phyloP scores from a whole-genome alignment of 2,797 vertebrate species.

The Cichlasoma orientale region DNA sequence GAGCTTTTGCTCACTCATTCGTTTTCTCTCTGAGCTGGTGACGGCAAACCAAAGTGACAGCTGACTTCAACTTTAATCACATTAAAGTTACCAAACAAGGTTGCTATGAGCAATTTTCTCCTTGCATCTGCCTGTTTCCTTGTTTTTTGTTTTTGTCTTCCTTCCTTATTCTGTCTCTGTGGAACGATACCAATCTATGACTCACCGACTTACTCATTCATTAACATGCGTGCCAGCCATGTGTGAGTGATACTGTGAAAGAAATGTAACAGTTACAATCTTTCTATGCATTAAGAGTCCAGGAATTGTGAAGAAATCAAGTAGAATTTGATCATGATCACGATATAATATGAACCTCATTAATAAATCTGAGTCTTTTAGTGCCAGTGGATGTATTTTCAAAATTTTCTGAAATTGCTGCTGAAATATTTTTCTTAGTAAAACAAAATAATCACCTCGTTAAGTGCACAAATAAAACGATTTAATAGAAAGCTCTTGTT shows the following conservation, averaged over 20 bases:
- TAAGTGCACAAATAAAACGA: neutral
- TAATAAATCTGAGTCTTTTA: neutral
- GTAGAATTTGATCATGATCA: neutral
- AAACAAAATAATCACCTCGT: neutral
- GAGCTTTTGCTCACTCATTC: conserved; percentile 36
- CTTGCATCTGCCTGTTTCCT: conserved; percentile 43
- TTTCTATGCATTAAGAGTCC: neutral
- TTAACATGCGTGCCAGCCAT: conserved; percentile 40
- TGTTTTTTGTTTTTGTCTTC: conserved; percentile 24
- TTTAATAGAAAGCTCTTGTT: neutral
- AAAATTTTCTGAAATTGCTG: no score
- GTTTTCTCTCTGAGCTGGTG: conserved; percentile 44
- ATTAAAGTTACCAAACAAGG: conserved; percentile 74
- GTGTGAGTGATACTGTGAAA: conserved; percentile 37
- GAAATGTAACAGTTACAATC: conserved; percentile 15
- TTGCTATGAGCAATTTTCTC: conserved; percentile 52
- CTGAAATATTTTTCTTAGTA: neutral
- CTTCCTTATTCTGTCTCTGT: conserved; percentile 39
- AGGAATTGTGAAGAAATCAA: neutral
- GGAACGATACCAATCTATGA: conserved; percentile 59
- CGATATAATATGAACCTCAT: neutral
- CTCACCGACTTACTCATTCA: conserved; percentile 63
- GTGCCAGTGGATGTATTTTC: neutral
- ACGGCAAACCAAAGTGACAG: conserved; percentile 74
- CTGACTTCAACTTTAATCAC: conserved; percentile 74